Percentiles rank a stretch among this genome's conserved stretches.
phyloP scores from a whole-genome alignment of 1,140 invertebrate species.

The Microplitis demolitor region DNA sequence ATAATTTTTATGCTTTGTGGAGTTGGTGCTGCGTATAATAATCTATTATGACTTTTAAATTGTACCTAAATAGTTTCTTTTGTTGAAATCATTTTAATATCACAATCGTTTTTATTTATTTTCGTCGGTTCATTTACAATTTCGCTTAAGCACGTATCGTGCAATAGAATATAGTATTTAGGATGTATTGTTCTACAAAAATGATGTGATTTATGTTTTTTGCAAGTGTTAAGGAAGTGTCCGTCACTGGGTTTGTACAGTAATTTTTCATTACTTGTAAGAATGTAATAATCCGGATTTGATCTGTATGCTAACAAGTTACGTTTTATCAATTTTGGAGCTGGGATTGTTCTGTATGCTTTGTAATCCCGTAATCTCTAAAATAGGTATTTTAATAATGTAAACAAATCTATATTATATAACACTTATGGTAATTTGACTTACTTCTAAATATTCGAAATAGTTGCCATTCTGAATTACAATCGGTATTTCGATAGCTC shows the following conservation, averaged over 20 bases:
- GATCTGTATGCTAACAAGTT: slow-evolving; percentile 7
- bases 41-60: slow-evolving; percentile 15
- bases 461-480: neutral
- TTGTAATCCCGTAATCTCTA: slow-evolving; percentile 11
- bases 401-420: slow-evolving; percentile 19
- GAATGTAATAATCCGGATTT: slow-evolving; percentile 12
- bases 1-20: slow-evolving; percentile 20
- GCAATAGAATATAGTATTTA: slow-evolving; percentile 19
- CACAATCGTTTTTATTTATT: neutral
- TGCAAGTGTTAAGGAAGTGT: slow-evolving; percentile 3
- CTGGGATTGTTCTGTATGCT: slow-evolving; percentile 16
- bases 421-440: slow-evolving; percentile 2
- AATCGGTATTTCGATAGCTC: slow-evolving; percentile 6
- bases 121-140: slow-evolving; percentile 18
- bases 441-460: slow-evolving; percentile 20
- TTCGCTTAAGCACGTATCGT: slow-evolving; percentile 14
- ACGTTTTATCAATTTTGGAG: neutral
- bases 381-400: slow-evolving; percentile 11
- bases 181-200: slow-evolving; percentile 14
- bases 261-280: slow-evolving; percentile 18
- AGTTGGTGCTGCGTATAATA: neutral
- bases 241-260: slow-evolving; percentile 2
- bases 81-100: neutral
- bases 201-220: neutral
- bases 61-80: slow-evolving; percentile 16